Base-by-base conservation (phyloP, 1,140 invertebrate genomes). In the Cydia strobilella region DNA sequence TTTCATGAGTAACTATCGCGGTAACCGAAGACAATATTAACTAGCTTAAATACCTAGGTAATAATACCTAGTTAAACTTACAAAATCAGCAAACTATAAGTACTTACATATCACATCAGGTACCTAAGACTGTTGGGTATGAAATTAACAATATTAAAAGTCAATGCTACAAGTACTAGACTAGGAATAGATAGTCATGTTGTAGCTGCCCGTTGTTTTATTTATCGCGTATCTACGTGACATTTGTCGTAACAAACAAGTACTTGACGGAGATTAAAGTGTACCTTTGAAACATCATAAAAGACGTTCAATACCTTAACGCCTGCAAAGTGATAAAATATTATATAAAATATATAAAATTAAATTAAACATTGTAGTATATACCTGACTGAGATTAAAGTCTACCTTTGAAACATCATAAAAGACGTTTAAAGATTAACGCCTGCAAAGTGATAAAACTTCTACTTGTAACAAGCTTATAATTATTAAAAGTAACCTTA, bases 401-500 rank as follows among this genome's bases (percentile, higher is more conserved):
- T 59, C 20, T 59, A 59, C 51, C 15, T 54, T 9, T 23, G 18
- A 12, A 59, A 59, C 54, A 7, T 23, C 54, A 23, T 59, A 59
- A 59, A 59, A 59, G 18, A 59, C 7, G 18, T 23, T 20, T 59
- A 59, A 23, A n/a, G 20, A 1, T 59, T 23, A 59, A 59, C 54
- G 20, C 18, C 15, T 23, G 54, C n/a, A 23, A 59, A 59, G 20
- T 59, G 20, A 59, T 59, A 59, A 59, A 59, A 59, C 23, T 59
- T 59, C 54, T 59, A 59, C 18, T 10, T 59, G 20, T 59, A 59
- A 20, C 54, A 20, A 23, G 20, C 54, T 59, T 59, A 23, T 59
- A 59, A 59, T 59, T 59, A 59, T n/a, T 59, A 20, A 59, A 59
- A 59, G 54, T 59, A 20, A 59, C 54, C 20, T 59, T 6, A 59